Conservation (phyloP, 2,888 invertebrate species). For the Platycheirus albimanus region DNA sequence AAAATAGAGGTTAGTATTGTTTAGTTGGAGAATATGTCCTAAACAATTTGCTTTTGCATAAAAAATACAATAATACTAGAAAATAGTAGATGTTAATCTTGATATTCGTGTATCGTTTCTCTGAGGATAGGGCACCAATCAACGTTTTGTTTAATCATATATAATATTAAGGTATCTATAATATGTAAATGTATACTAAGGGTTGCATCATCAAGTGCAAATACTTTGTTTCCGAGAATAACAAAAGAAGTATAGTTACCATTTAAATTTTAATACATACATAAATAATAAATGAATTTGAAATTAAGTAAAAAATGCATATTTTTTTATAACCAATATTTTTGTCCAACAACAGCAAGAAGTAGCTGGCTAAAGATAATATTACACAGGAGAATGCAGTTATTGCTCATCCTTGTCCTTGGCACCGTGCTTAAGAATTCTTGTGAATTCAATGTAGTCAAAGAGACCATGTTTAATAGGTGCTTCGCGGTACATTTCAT, state of each 20-base stretch:
- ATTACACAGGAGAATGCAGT: slow-evolving; percentile 71
- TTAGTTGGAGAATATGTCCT: slow-evolving; percentile 46
- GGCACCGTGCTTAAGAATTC: slow-evolving; percentile 99
- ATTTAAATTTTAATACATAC: slow-evolving; percentile 46
- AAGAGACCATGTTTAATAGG: slow-evolving; percentile 96
- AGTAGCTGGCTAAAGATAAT: slow-evolving; percentile 54
- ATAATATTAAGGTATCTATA: not conserved
- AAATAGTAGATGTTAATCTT: slow-evolving; percentile 52
- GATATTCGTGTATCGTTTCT: slow-evolving; percentile 42
- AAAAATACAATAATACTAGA: slow-evolving; percentile 60
- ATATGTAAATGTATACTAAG: slow-evolving; percentile 41
- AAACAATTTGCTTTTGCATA: slow-evolving; percentile 40
- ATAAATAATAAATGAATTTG: slow-evolving; percentile 59
- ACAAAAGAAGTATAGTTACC: slow-evolving; percentile 31
- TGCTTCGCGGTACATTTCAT: slow-evolving; percentile 99
- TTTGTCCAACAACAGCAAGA: slow-evolving; percentile 65
- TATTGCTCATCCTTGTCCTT: slow-evolving; percentile 98
- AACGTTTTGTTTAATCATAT: slow-evolving; percentile 20
- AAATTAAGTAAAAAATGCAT: slow-evolving; percentile 69
- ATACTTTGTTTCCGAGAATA: slow-evolving; percentile 45
- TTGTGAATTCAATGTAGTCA: slow-evolving; percentile 99
- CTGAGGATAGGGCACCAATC: slow-evolving; percentile 31
- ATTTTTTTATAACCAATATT: slow-evolving; percentile 70
- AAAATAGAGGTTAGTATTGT: slow-evolving; percentile 60
- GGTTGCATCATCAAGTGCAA: slow-evolving; percentile 33